phyloP scores from a whole-genome alignment of 2,888 invertebrate genomes.

The Eupeodes latifasciatus region DNA sequence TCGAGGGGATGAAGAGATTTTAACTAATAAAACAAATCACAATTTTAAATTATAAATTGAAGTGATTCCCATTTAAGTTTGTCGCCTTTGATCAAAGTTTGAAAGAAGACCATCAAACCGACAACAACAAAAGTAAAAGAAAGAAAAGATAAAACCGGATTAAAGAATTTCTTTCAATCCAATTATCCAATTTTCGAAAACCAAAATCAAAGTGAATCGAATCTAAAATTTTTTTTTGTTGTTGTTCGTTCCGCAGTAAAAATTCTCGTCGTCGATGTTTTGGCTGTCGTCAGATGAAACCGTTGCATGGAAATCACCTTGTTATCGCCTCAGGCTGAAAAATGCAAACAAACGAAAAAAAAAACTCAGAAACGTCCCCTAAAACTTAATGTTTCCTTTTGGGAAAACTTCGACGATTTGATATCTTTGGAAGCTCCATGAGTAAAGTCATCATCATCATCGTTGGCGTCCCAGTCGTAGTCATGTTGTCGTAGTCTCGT shows the following conservation, averaged over 20 bases:
- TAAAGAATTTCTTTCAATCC: constrained; percentile 61
- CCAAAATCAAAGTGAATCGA: constrained; percentile 68
- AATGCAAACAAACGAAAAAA: constrained; percentile 8
- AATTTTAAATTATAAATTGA: constrained; percentile 29
- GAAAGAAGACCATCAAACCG: constrained; percentile 38
- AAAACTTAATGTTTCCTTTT: constrained; percentile 59
- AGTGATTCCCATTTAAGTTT: constrained; percentile 61
- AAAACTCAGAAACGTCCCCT: constrained; percentile 10
- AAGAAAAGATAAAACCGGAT: constrained; percentile 46
- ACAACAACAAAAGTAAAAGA: constrained; percentile 1
- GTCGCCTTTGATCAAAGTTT: constrained; percentile 65
- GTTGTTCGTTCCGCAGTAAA: not conserved
- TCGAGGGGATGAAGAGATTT: too few species aligned
- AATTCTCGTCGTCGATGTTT: constrained; percentile 33
- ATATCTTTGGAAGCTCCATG: constrained; percentile 55
- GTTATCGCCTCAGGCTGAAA: constrained; percentile 57
- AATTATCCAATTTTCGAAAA: constrained; percentile 62
- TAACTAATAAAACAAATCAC: not conserved
- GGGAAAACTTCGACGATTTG: constrained; percentile 37
- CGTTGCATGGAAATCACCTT: constrained; percentile 67
- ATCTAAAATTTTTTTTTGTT: constrained; percentile 1
- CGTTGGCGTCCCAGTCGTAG: constrained; percentile 26
- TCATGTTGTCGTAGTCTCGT: not conserved
- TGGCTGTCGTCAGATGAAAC: constrained; percentile 43
- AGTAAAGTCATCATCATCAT: constrained; percentile 63